Evolutionary conservation across 2,797 vertebrate genomes (phyloP).

Genomic region (Adrianichthys oophorus): DNA sequence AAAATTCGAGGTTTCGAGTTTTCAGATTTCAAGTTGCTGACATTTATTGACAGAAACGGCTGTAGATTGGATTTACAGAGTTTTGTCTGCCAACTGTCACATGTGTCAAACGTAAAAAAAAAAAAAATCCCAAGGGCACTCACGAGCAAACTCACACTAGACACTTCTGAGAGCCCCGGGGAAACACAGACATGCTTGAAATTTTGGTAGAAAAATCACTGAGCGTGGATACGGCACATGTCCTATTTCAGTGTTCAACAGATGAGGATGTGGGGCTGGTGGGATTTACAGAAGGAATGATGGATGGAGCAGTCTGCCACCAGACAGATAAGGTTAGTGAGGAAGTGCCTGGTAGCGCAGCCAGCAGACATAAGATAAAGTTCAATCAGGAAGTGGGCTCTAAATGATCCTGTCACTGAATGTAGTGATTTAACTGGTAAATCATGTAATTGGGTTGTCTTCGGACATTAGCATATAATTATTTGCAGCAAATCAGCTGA

Average conservation of each 20-base stretch:
- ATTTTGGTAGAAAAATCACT: slow-evolving; percentile 50
- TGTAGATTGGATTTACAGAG: not conserved
- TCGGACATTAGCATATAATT: no score
- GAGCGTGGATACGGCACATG: slow-evolving; percentile 34
- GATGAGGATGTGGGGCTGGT: slow-evolving; percentile 28
- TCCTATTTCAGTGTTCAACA: slow-evolving; percentile 36
- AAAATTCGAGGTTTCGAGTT: slow-evolving; percentile 7
- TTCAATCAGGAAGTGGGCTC: slow-evolving; percentile 2
- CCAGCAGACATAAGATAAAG: not conserved
- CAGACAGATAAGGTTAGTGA: slow-evolving; percentile 45
- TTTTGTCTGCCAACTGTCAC: slow-evolving; percentile 26
- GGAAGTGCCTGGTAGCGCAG: slow-evolving; percentile 22
- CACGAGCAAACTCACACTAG: not conserved
- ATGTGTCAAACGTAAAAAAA: slow-evolving; percentile 8
- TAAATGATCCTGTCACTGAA: not conserved
- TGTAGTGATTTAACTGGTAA: no score
- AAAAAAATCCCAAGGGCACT: not conserved
- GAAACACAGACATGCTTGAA: slow-evolving; percentile 32
- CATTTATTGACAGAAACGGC: slow-evolving; percentile 1
- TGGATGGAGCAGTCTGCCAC: slow-evolving; percentile 37
- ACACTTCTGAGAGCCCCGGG: slow-evolving; percentile 26
- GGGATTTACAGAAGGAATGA: slow-evolving; percentile 35
- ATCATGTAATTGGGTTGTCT: no score
- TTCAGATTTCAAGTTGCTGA: slow-evolving; percentile 7
- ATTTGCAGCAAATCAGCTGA: no score